Evolutionary conservation across 2,113 vertebrate species (phyloP).

Genomic region (Vireo altiloquus): DNA sequence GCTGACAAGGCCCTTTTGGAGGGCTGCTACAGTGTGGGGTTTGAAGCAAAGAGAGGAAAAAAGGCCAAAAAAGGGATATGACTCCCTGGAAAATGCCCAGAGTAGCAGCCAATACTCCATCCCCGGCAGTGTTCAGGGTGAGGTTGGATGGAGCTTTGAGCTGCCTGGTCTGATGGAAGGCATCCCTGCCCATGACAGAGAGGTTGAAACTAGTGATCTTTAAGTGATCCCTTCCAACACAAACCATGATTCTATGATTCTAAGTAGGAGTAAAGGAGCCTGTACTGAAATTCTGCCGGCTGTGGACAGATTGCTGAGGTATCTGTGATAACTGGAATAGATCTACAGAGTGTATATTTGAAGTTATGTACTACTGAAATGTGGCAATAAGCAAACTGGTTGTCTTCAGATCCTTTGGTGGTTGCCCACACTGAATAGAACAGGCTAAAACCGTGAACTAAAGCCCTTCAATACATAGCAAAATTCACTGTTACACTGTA

Average conservation of each 20-base stretch:
- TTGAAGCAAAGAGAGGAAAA: background rate
- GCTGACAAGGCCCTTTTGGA: background rate
- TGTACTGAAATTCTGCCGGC: background rate
- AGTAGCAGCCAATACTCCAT: too few relatives aligned
- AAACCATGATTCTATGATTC: background rate
- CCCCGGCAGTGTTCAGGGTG: accelerated
- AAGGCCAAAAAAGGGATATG: background rate
- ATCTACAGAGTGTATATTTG: background rate
- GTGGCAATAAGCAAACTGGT: background rate
- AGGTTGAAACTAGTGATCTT: background rate
- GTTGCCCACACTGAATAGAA: background rate
- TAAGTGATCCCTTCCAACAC: background rate
- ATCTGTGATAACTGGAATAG: background rate
- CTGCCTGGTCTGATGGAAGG: background rate
- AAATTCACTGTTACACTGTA: background rate
- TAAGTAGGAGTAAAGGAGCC: background rate
- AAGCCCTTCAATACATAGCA: background rate
- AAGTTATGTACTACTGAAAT: background rate
- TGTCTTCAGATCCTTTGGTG: background rate
- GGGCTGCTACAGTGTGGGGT: background rate
- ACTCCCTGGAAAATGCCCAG: background rate
- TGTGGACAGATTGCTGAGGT: background rate
- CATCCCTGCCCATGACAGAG: background rate
- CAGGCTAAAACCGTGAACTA: background rate
- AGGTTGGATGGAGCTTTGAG: background rate